Evolutionary conservation across 2,797 vertebrate species (phyloP), one percentile per base, ranked within the genome.

Genomic region (Thalassophryne amazonica): DNA sequence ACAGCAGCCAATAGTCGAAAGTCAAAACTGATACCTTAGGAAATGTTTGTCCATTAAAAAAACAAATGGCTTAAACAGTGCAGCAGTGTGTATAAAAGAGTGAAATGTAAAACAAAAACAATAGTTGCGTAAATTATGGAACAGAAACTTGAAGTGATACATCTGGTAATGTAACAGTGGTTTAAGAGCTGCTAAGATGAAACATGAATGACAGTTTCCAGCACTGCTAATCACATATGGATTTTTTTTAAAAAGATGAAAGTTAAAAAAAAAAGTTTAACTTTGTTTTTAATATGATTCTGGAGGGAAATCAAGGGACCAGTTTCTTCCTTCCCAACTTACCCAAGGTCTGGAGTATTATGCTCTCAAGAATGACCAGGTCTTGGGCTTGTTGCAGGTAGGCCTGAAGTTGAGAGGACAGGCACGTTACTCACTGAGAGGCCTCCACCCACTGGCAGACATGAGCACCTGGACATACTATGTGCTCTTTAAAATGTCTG

Each of bases 281-380:
- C 62, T 63, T 19, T 35, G 35, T 24, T 52, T 74, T 64, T 61
- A 45, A 49, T 74, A 73, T 65, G 72, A 74, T 61, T 64, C 47
- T 69, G 75, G 78, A 52, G 62, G 60, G 61, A 62, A 59, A 74
- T 52, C 52, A 78, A 78, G 68, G 83, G 88, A 86, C 85, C 86
- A 86, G 77, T 73, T 65, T 87, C 60, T 74, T 86, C 86, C 60
- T 60, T 86, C 86, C 85, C 82, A 89, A 94, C 94, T 95, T 93
- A 98, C 95, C 95, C 91, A 98, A 88, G 88, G 95, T 98, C 92
- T 98, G 95, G 73, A 98, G 93, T 81, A 98, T 97, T 84, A 97
- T 95, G 90, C 94, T 98, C 93, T 98, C 95, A 89, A 98, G 91
- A 91, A 97, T 98, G 90, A 96, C 94, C 91, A 98, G 92, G 92